Evolutionary conservation across 1,140 invertebrate genomes (phyloP), one percentile per base, ranked within the genome.

Genomic region (Aphidius ervi): DNA sequence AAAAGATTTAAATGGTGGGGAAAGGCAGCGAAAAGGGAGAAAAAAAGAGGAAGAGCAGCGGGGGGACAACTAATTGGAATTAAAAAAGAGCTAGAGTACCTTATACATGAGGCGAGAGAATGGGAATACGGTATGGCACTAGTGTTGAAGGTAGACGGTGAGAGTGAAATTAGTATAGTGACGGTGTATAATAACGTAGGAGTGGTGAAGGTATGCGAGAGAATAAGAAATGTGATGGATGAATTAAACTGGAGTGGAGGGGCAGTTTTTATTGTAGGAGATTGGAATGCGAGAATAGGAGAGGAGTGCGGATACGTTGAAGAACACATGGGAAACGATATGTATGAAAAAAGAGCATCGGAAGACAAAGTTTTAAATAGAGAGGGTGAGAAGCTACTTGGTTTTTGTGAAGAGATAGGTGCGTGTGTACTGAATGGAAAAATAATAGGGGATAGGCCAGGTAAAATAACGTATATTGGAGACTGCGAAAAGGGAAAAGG

Each of bases 61-160:
- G 62, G 63, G 6, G 65, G 67, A 10, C 60, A 65, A 39, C 4
- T 66, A 47, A 54, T 65, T 3, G 67, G 67, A 47, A 56, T 65
- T 49, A 66, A 39, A 45, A 63, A 62, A 47, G 42, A 58, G 9
- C 9, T 58, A 40, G 31, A 48, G n/a, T 9, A 16, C 16, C 16
- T 9, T 42, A 45, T 41, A 7, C 52, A 39, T 42, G 43, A 49
- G 9, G 45, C 61, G 9, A 46, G 46, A 5, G 41, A 47, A 20
- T 56, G 62, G 47, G 42, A 47, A 9, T 56, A 45, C 52, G 53
- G 62, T 1, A n/a, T 63, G 9, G 45, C 5, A 16, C 20, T 59
- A 50, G 58, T 49, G 57, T 53, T 31, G 9, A 45, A 42, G 23
- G 41, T 53, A 55, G 57, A 5, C 6, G 4, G 8, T 9, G 60